Percentiles rank a stretch among this genome's conserved stretches.
Evolutionary conservation across 2,797 vertebrate species (phyloP).

Genomic region (Eurystomus glaucurus): DNA sequence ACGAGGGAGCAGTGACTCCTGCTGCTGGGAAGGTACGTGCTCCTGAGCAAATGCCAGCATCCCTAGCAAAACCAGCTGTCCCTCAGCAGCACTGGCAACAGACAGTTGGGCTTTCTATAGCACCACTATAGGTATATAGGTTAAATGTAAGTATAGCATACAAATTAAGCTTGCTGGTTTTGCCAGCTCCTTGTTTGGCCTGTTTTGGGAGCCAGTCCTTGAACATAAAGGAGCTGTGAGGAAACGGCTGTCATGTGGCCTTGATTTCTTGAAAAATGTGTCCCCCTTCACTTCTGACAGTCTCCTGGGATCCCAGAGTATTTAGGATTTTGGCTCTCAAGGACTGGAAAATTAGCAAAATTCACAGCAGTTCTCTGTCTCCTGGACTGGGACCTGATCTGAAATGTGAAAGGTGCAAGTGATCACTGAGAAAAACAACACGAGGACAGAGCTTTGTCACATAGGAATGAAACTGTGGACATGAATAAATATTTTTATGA

Average conservation of each 20-base stretch:
- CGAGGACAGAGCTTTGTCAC: not conserved
- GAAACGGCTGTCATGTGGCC: not conserved
- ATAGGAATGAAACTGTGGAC: not conserved
- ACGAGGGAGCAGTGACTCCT: not conserved
- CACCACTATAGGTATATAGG: not conserved
- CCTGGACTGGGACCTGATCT: not conserved
- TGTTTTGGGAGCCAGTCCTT: not conserved
- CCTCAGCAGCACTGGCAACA: not conserved
- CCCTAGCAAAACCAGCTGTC: not conserved
- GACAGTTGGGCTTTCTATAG: not conserved
- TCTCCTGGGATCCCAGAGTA: not conserved
- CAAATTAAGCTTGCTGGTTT: not conserved
- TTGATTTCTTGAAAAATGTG: not conserved
- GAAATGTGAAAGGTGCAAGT: not conserved
- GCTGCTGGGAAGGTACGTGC: not conserved
- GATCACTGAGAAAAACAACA: not conserved
- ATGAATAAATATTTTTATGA: not conserved
- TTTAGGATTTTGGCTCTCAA: not conserved
- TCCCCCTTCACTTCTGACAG: not conserved
- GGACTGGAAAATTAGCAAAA: not conserved
- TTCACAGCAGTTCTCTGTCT: not conserved
- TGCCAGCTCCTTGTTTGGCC: not conserved
- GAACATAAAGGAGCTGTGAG: not conserved
- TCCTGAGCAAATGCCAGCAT: not conserved
- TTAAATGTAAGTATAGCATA: not conserved